phyloP scores from a whole-genome alignment of 1,140 invertebrate genomes.

The Papilio glaucus region DNA sequence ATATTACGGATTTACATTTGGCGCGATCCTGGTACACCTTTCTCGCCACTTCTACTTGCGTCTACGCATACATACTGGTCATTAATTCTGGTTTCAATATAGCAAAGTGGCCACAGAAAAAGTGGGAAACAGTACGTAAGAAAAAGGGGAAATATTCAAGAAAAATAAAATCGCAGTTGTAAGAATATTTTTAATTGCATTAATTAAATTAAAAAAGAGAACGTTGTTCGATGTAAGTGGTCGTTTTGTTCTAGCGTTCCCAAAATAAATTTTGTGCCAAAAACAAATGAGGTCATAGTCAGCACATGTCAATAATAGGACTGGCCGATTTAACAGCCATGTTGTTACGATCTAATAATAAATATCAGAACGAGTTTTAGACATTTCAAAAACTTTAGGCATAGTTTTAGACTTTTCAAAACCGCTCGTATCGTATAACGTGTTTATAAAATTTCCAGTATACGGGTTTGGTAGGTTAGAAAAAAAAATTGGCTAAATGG shows the following conservation, averaged over 20 bases:
- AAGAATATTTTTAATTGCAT: slow-evolving; percentile 21
- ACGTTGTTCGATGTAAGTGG: slow-evolving; percentile 1
- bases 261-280: slow-evolving; percentile 14
- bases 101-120: no score
- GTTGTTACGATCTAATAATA: not conserved
- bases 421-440: not conserved
- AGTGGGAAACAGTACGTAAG: no score
- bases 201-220: not conserved
- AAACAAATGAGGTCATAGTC: slow-evolving; percentile 8
- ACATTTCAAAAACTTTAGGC: not conserved
- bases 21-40: no score
- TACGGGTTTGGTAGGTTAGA: not conserved
- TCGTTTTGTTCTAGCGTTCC: slow-evolving; percentile 18
- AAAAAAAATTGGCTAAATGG: not conserved
- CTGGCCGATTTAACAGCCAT: not conserved
- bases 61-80: no score
- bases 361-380: not conserved
- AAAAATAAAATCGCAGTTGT: not conserved
- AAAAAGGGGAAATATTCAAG: not conserved
- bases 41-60: no score
- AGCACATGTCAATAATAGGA: not conserved
- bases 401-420: not conserved
- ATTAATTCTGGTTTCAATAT: no score
- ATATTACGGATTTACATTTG: no score
- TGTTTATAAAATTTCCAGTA: not conserved